phyloP scores from a whole-genome alignment of 2,797 vertebrate genomes.

The Perodicticus potto region DNA sequence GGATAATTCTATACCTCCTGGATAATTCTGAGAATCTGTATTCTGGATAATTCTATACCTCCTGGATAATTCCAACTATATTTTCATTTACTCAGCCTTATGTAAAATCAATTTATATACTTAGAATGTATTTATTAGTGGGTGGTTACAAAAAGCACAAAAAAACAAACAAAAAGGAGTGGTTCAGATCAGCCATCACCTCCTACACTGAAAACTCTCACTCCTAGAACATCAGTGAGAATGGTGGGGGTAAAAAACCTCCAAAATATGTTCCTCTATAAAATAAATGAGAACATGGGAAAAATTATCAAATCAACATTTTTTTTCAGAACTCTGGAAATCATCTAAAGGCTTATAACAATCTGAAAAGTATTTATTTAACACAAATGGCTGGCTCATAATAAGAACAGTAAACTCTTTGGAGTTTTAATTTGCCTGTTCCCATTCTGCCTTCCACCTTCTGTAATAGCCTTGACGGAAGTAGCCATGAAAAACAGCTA shows the following conservation, averaged over 20 bases:
- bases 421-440: constrained; percentile 26
- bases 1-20: background rate
- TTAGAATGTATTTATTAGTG: background rate
- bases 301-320: background rate
- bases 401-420: background rate
- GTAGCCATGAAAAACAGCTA: background rate
- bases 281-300: background rate
- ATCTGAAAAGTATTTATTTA: background rate
- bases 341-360: background rate
- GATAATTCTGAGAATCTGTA: background rate
- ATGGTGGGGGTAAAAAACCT: background rate
- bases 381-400: background rate
- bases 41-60: no score
- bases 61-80: background rate
- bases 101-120: background rate
- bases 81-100: background rate
- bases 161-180: background rate
- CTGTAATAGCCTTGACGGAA: background rate
- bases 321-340: constrained; percentile 33
- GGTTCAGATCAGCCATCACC: background rate
- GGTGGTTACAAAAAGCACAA: no score
- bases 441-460: background rate
- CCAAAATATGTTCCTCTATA: background rate
- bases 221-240: background rate
- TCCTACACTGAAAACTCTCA: background rate